Evolutionary conservation across 2,888 invertebrate species (phyloP).

Genomic region (Rhorus exstirpatorius): DNA sequence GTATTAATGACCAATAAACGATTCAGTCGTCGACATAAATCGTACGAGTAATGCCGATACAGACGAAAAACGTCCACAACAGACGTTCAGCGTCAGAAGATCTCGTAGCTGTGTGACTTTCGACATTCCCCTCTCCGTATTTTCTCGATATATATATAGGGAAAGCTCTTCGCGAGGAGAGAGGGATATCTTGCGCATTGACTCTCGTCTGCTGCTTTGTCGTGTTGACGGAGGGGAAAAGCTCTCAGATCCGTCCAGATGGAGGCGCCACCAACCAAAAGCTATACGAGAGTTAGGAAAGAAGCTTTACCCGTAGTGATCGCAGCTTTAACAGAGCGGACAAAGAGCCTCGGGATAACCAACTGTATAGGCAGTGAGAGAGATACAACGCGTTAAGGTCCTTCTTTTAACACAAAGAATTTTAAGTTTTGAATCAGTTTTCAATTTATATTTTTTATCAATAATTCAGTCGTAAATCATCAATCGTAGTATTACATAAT

Average conservation of each 20-base stretch:
- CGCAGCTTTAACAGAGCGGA: slow-evolving; percentile 53
- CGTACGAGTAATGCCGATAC: slow-evolving; percentile 20
- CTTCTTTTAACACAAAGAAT: slow-evolving; percentile 15
- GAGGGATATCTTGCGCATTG: slow-evolving; percentile 54
- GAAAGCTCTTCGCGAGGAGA: slow-evolving; percentile 42
- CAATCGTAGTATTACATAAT: background rate
- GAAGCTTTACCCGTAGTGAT: slow-evolving; percentile 53
- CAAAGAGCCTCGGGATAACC: slow-evolving; percentile 51
- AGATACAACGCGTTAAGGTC: slow-evolving; percentile 13
- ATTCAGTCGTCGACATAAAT: slow-evolving; percentile 6
- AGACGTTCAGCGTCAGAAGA: slow-evolving; percentile 29
- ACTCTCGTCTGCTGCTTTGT: slow-evolving; percentile 41
- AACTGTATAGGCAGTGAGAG: slow-evolving; percentile 38
- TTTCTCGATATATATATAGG: slow-evolving; percentile 45
- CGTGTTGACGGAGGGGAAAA: slow-evolving; percentile 49
- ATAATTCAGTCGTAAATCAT: background rate
- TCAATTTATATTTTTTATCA: background rate
- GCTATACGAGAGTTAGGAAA: slow-evolving; percentile 49
- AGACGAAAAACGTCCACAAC: slow-evolving; percentile 31
- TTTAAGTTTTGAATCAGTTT: background rate
- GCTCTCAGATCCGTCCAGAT: slow-evolving; percentile 57
- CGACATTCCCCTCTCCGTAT: slow-evolving; percentile 25
- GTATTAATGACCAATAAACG: slow-evolving; percentile 14
- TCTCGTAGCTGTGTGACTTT: slow-evolving; percentile 40
- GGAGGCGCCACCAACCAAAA: slow-evolving; percentile 68